Conservation (phyloP, 2,797 vertebrate genomes). For the Lateolabrax maculatus region DNA sequence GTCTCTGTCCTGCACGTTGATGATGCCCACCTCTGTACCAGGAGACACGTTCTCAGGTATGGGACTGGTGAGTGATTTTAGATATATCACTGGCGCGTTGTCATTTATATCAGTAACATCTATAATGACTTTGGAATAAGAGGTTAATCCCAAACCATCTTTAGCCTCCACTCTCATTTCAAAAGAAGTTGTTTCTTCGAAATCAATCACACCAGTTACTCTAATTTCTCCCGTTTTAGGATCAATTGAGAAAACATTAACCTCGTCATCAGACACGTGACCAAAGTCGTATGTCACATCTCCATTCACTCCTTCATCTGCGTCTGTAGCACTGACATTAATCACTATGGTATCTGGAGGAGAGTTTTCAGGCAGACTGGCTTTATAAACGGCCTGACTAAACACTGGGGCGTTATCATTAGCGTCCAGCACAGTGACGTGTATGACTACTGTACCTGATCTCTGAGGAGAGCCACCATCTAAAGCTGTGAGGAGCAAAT, state of each 20-base stretch:
- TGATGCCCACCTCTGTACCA: slow-evolving; percentile 34
- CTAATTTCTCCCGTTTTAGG: not conserved
- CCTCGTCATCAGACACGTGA: not conserved
- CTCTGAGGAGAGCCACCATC: slow-evolving; percentile 77
- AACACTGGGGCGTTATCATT: slow-evolving; percentile 76
- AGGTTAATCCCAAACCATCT: slow-evolving; percentile 74
- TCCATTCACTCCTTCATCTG: slow-evolving; percentile 72
- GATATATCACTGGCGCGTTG: slow-evolving; percentile 77
- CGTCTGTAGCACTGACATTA: slow-evolving; percentile 66
- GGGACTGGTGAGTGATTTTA: slow-evolving; percentile 77
- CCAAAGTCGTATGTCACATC: slow-evolving; percentile 78
- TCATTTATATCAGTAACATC: slow-evolving; percentile 77
- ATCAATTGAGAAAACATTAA: not conserved
- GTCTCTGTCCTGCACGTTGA: no score
- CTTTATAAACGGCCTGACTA: slow-evolving; percentile 63
- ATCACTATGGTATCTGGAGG: slow-evolving; percentile 57
- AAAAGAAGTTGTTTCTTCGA: not conserved
- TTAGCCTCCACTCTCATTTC: slow-evolving; percentile 57
- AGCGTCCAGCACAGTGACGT: slow-evolving; percentile 76
- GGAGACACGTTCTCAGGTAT: slow-evolving; percentile 81
- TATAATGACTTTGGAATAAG: slow-evolving; percentile 68
- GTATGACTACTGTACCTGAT: slow-evolving; percentile 69
- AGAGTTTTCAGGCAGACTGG: slow-evolving; percentile 54
- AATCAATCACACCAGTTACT: not conserved
- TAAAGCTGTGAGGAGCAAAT: slow-evolving; percentile 68